Base-by-base conservation (phyloP, 2,888 invertebrate genomes). In the Cryptosula pallasiana region DNA sequence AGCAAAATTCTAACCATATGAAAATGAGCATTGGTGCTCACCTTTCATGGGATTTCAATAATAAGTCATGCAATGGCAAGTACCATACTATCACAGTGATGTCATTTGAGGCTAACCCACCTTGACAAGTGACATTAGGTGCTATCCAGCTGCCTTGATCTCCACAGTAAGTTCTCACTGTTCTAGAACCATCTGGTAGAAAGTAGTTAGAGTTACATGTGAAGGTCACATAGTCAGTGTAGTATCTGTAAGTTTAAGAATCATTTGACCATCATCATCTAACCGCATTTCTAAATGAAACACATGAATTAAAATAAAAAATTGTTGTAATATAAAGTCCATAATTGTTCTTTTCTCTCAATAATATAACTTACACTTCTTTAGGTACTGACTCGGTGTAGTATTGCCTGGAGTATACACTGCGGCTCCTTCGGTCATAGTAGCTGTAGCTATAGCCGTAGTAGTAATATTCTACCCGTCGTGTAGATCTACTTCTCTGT, bases 151-250 rank as follows among this genome's bases (percentile, higher is more conserved):
- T 27, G 2, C 63, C 63, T 25, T 63, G 25, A 34, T 32, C 32
- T 9, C 63, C 63, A 27, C 63, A 63, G 32, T 63, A 63, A 27
- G 27, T 32, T 32, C 32, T 27, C n/a, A 63, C 63, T 25, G 9
- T 32, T 27, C 27, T 20, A 3, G 63, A 25, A 9, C 63, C 63
- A 27, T 63, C 27, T 32, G 63, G 27, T 5, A 63, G n/a, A n/a
- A 29, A 63, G 63, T 63, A 63, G 32, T 63, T 63, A 29, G 63
- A 3, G 32, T 63, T 63, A 32, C 63, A 63, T 13, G 63, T 63
- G 63, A 63, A 63, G 2, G 63, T 32, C 5, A 32, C 63, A 63
- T 25, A 63, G 3, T 32, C 63, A 27, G 25, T 63, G 32, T 32
- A 63, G 32, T 63, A 63, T 32, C 63, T 63, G 63, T 13, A 27